These are phyloP conservation scores for Microtus oregoni DNA, from an alignment of 2,113 vertebrate species.

Conservation along the genomic window DNA sequence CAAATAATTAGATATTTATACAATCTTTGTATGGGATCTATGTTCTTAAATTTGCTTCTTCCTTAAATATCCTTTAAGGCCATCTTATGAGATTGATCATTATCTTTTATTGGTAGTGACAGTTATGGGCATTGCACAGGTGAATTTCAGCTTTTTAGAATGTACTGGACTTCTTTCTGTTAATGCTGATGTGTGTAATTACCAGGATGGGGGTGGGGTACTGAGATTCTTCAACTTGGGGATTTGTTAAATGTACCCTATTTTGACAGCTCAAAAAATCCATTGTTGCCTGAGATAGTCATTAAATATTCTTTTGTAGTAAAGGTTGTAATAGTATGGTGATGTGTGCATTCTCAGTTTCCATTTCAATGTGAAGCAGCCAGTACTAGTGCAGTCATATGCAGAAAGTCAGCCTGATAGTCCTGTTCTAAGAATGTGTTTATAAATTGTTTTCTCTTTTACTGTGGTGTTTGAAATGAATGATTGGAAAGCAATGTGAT, in stretches of 20 bases:
- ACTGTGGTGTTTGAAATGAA: background rate
- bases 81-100: background rate
- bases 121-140: background rate
- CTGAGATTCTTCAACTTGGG: slow-evolving; percentile 27
- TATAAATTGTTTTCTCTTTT: slow-evolving; percentile 31
- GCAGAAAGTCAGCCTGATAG: background rate
- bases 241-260: slow-evolving; percentile 20
- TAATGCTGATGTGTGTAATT: background rate
- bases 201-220: background rate
- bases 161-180: background rate
- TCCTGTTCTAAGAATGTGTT: background rate
- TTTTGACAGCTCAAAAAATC: background rate
- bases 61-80: background rate
- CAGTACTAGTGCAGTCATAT: background rate
- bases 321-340: background rate
- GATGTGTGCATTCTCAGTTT: background rate
- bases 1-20: background rate
- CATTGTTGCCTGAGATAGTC: background rate
- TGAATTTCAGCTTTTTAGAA: slow-evolving; percentile 35
- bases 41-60: slow-evolving; percentile 5
- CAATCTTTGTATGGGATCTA: background rate
- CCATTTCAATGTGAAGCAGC: background rate
- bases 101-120: background rate
- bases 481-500: background rate
- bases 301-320: background rate